Conservation (phyloP, 1,140 invertebrate genomes). For the Hylaeus volcanicus region DNA sequence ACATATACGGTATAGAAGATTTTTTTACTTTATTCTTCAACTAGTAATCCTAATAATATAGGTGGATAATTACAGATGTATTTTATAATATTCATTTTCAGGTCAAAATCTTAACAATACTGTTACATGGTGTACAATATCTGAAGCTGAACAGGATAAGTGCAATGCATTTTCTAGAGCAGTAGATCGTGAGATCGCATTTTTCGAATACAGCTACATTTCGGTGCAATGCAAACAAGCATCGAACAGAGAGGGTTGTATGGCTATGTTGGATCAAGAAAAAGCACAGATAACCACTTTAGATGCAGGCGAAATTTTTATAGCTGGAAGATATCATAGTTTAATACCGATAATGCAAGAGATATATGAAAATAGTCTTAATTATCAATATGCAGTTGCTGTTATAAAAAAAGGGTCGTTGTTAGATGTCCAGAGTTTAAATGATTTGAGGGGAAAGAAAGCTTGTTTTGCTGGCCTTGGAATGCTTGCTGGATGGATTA, state of each 20-base stretch:
- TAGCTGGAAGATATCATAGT: slow-evolving; percentile 95
- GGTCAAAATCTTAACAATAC: slow-evolving; percentile 71
- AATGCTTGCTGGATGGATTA: slow-evolving; percentile 94
- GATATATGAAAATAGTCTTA: slow-evolving; percentile 82
- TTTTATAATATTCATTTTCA: slow-evolving; percentile 41
- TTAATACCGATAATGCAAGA: slow-evolving; percentile 94
- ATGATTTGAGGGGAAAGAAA: slow-evolving; percentile 87
- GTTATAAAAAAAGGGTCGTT: slow-evolving; percentile 88
- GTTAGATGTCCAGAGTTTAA: slow-evolving; percentile 83
- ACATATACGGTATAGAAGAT: slow-evolving; percentile 11
- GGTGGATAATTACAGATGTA: too few relatives aligned
- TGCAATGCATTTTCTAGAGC: slow-evolving; percentile 87
- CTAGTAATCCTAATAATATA: background rate
- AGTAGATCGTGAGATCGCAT: slow-evolving; percentile 83
- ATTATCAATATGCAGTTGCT: slow-evolving; percentile 91
- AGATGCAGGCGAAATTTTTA: slow-evolving; percentile 96
- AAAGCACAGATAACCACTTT: slow-evolving; percentile 92
- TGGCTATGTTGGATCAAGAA: slow-evolving; percentile 87
- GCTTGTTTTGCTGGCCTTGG: slow-evolving; percentile 96
- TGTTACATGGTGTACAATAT: slow-evolving; percentile 89
- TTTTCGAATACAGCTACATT: slow-evolving; percentile 84
- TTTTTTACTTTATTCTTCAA: background rate
- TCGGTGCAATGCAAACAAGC: slow-evolving; percentile 85
- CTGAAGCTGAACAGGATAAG: slow-evolving; percentile 86
- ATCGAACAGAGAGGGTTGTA: slow-evolving; percentile 91